These are phyloP conservation scores for Trachelipus rathkii DNA, from an alignment of 1,140 invertebrate species.

Conservation along the genomic window DNA sequence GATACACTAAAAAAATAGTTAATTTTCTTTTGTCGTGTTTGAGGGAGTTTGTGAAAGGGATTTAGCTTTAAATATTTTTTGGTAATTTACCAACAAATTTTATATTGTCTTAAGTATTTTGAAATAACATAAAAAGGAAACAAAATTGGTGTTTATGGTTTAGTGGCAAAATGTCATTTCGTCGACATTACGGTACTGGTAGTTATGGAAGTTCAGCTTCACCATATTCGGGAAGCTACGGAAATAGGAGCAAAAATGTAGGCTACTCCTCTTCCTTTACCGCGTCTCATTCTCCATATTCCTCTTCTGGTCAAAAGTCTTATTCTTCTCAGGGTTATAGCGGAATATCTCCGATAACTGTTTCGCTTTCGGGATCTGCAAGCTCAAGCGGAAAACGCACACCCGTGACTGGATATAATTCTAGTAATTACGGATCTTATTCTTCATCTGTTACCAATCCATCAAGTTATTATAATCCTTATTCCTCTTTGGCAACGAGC, in stretches of 20 bases:
- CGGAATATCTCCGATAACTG: neutral
- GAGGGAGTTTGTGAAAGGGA: too few species aligned
- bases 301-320: neutral
- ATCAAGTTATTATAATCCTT: neutral
- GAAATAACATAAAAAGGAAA: too few species aligned
- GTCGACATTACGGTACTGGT: neutral
- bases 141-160: too few species aligned
- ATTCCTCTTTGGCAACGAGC: neutral
- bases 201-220: neutral
- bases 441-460: neutral
- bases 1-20: too few species aligned
- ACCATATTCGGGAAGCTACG: neutral
- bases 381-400: neutral
- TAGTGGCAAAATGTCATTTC: neutral
- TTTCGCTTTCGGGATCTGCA: neutral
- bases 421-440: neutral
- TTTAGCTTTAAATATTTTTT: too few species aligned
- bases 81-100: too few species aligned
- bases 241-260: neutral
- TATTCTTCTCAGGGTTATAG: neutral
- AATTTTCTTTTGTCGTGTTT: too few species aligned
- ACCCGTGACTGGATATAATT: neutral
- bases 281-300: neutral
- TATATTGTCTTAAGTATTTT: too few species aligned
- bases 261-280: neutral